phyloP scores from a whole-genome alignment of 2,113 vertebrate genomes.

The Cololabis saira region DNA sequence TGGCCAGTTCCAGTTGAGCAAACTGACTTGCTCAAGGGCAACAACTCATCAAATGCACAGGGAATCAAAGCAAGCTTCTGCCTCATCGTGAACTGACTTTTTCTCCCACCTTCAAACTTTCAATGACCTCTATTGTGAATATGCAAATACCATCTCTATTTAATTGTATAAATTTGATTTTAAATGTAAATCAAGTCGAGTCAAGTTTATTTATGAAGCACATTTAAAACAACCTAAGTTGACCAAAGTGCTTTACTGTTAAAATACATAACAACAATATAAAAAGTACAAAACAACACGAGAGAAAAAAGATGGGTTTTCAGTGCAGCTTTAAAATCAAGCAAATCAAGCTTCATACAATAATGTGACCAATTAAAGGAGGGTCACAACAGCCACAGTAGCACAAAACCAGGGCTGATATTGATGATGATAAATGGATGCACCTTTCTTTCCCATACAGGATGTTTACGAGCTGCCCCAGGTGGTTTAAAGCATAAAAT shows the following conservation, averaged over 20 bases:
- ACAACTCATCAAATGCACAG: constrained; percentile 16
- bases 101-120: background rate
- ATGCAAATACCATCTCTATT: background rate
- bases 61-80: constrained; percentile 28
- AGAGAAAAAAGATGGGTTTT: too few species aligned
- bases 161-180: background rate
- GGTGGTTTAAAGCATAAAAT: too few species aligned
- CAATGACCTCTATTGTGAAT: background rate
- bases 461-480: too few species aligned
- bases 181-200: background rate
- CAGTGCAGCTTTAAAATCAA: too few species aligned
- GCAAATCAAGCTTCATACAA: too few species aligned
- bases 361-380: too few species aligned
- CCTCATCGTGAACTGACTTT: background rate
- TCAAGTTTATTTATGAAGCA: too few species aligned
- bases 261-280: too few species aligned
- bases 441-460: too few species aligned
- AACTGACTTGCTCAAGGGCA: constrained; percentile 55
- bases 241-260: too few species aligned
- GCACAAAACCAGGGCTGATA: background rate
- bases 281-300: too few species aligned
- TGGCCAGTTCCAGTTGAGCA: constrained; percentile 39
- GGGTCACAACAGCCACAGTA: background rate
- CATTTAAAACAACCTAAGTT: too few species aligned
- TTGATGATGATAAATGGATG: background rate